Evolutionary conservation across 2,113 vertebrate genomes (phyloP), one percentile per base, ranked within the genome.

Genomic region (Neolamprologus fasciatus): DNA sequence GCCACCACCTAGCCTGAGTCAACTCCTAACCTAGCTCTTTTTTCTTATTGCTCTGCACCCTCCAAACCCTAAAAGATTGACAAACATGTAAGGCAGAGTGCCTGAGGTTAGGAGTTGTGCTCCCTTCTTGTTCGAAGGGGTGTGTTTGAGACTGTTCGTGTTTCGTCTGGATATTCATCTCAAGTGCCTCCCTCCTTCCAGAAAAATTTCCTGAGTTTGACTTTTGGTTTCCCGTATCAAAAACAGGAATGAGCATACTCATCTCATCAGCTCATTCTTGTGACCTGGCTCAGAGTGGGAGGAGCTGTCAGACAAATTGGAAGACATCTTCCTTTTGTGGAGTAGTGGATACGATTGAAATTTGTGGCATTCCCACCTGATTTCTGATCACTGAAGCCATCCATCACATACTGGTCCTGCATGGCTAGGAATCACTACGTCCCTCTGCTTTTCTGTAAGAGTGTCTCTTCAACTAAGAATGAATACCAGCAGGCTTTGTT

Each of bases 201-300:
- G 63, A 80, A 50, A 81, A 26, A 83, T 54, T 73, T 71, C 61
- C 9, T 7, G 50, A 85, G 40, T 82, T 63, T 81, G 68, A 61
- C 66, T 89, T 76, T 90, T 83, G 16, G 54, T 86, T 85, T 79
- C 23, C 58, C 57, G 9, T 86, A 51, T 86, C 50, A 87, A 31
- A 51, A 57, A 87, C 4, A n/a, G 80, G 81, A 93, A 93, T 91
- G 87, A 92, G 83, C 92, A 90, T 86, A 73, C 40, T 92, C 86
- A 91, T 81, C 31, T 91, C 85, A 93, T 93, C 83, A 86, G 80
- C 50, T 93, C 89, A 90, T 93, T 92, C 53, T 90, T 87, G 81
- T 57, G 55, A 40, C 37, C 14, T 86, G 89, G 71, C 88, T 91
- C 87, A 19, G 10, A 92, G 54, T 89, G 55, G 81, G 83, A 91